Conservation (phyloP, 2,888 invertebrate species). For the Pristionchus mayeri region DNA sequence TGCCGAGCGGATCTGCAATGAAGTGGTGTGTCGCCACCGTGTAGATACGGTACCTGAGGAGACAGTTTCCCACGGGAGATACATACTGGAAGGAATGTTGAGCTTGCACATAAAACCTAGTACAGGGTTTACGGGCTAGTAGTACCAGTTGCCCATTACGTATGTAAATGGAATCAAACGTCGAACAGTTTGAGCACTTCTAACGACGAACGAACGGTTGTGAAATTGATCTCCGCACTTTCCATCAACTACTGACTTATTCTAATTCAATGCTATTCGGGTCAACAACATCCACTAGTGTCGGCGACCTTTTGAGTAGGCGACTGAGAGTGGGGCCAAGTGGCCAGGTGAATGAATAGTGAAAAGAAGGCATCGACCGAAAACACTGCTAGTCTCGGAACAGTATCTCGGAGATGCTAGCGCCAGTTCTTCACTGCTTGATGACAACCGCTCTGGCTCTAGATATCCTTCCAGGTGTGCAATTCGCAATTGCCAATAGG, state of each 20-base stretch:
- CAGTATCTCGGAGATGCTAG: not conserved
- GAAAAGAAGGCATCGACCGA: too few relatives aligned
- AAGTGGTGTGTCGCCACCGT: not conserved
- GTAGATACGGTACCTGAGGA: not conserved
- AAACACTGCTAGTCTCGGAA: not conserved
- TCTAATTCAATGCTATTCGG: too few relatives aligned
- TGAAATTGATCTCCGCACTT: too few relatives aligned
- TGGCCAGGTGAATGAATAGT: not conserved
- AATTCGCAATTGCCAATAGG: not conserved
- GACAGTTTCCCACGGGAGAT: too few relatives aligned
- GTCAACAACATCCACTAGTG: too few relatives aligned
- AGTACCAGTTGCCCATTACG: too few relatives aligned
- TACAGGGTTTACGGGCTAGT: not conserved
- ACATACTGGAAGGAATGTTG: not conserved
- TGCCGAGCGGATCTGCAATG: conserved; percentile 6
- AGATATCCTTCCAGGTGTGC: not conserved
- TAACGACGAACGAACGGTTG: too few relatives aligned
- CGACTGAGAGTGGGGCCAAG: not conserved
- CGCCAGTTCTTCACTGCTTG: not conserved
- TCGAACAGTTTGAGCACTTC: too few relatives aligned
- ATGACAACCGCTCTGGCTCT: not conserved
- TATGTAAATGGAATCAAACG: not conserved
- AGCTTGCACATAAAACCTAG: too few relatives aligned
- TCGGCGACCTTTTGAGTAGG: conserved; percentile 20
- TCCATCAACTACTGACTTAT: too few relatives aligned